Base-by-base conservation (phyloP, 2,113 vertebrate species). In the Rafetus swinhoei region DNA sequence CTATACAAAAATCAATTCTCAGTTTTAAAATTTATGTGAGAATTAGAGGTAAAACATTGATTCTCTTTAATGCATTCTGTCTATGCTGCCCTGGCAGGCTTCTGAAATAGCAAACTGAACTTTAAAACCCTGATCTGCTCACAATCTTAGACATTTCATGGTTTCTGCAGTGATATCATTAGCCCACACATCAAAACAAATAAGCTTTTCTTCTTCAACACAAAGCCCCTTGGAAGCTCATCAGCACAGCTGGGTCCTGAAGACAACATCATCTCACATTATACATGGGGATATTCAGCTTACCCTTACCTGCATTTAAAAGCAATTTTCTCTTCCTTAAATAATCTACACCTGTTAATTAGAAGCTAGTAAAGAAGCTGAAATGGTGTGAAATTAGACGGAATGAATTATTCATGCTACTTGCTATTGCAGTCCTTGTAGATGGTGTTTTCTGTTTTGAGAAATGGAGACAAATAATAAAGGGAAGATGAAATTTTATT, bases 301-400 rank as follows among this genome's bases (percentile, higher is more conserved):
- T 92, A 83, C 55, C 95, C 90, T 96, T 96, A 97, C 97, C 96
- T 97, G 92, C 85, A 60, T 97, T 97, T 96, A 97, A 97, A 97
- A 96, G 95, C 95, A 96, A 95, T 97, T 97, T 97, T 97, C 97
- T 94, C 55, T 45, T 95, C 96, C 91, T 97, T 98, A 98, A 98
- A 97, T 97, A 97, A 97, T 95, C 86, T 93, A 95, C 60, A 50
- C 88, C 86, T 94, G 95, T 96, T 98, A 97, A 98, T 98, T 97
- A 97, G 93, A 94, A 96, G 93, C 92, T 95, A 94, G 93, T 92
- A 97, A 97, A 94, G 93, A 88, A 97, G 94, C 94, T 93, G 94
- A 97, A 97, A 97, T 90, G 80, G 79, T 96, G 94, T 95, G 96
- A 96, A 97, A 97, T 98, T 93, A 97, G 89, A 81, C 54, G 29